Evolutionary conservation across 1,140 invertebrate genomes (phyloP).

Genomic region (Macrosteles quadrilineatus): DNA sequence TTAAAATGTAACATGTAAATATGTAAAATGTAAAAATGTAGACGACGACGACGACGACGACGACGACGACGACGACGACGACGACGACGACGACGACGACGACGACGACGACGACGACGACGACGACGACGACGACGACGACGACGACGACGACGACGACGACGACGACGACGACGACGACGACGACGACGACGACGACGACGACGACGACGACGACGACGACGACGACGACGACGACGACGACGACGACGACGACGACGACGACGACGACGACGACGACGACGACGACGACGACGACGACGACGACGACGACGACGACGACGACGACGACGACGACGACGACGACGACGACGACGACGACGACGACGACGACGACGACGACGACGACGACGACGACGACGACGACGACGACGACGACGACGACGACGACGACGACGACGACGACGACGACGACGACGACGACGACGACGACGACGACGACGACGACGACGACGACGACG

Average conservation of each 20-base stretch:
- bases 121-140: slow-evolving; percentile 1
- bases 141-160: slow-evolving; percentile 16
- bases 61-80: no score
- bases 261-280: slow-evolving; percentile 15
- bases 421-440: slow-evolving; percentile 2
- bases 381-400: slow-evolving; percentile 15
- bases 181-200: slow-evolving; percentile 6
- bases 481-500: slow-evolving; percentile 1
- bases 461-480: slow-evolving; percentile 17
- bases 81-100: slow-evolving; percentile 6
- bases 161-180: slow-evolving; percentile 5
- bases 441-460: slow-evolving; percentile 9
- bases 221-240: slow-evolving; percentile 10
- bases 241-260: slow-evolving; percentile 8
- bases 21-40: no score
- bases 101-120: slow-evolving; percentile 16
- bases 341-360: slow-evolving; percentile 18
- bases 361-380: slow-evolving; percentile 7
- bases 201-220: slow-evolving; percentile 3
- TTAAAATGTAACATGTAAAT: no score
- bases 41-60: no score
- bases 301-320: slow-evolving; percentile 4
- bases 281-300: slow-evolving; percentile 10
- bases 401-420: slow-evolving; percentile 9
- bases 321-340: slow-evolving; percentile 5